These are phyloP conservation scores for Centropus bengalensis DNA, from an alignment of 2,113 vertebrate genomes.

Conservation along the genomic window DNA sequence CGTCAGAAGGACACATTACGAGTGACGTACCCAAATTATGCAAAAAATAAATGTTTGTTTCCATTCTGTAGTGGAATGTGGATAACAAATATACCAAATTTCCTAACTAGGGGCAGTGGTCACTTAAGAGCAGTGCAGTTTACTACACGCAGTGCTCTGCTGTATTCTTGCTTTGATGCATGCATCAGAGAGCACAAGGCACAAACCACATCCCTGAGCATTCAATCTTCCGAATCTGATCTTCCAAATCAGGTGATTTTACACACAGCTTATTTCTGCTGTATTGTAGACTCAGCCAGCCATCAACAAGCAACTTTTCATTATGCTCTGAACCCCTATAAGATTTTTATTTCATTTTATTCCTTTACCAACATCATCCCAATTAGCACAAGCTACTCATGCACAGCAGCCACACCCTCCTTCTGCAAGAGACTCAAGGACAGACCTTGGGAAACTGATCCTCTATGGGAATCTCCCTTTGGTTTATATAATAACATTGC, in stretches of 20 bases:
- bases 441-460: background rate
- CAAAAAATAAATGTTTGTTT: background rate
- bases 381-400: background rate
- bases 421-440: background rate
- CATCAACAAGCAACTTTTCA: background rate
- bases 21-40: background rate
- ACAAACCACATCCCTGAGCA: background rate
- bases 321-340: background rate
- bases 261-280: background rate
- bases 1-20: background rate
- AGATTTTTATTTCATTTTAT: background rate
- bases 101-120: background rate
- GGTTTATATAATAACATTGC: fast-evolving
- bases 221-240: too few relatives aligned
- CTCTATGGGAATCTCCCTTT: background rate
- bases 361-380: background rate
- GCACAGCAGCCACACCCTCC: background rate
- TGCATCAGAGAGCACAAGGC: background rate
- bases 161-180: background rate
- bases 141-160: background rate
- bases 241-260: background rate
- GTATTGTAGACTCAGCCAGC: background rate
- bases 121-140: background rate
- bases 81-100: background rate
- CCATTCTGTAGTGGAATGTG: background rate